Evolutionary conservation across 2,797 vertebrate genomes (phyloP).

Genomic region (Pagetopsis macropterus): DNA sequence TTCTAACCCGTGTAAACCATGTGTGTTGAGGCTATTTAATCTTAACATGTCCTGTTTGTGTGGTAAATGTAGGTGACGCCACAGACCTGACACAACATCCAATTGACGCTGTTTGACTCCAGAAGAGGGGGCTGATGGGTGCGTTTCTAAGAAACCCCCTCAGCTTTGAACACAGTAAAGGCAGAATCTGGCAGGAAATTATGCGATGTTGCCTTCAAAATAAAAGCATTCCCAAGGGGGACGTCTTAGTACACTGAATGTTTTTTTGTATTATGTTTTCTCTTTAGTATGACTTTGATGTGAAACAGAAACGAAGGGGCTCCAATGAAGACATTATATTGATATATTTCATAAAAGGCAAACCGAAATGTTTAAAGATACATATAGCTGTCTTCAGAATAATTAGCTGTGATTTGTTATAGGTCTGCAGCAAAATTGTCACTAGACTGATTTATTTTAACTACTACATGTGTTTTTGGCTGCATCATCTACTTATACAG

Average conservation of each 20-base stretch:
- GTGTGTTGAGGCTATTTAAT: constrained; percentile 11
- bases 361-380: neutral
- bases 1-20: neutral
- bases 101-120: constrained; percentile 75
- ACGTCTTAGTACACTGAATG: neutral
- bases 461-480: neutral
- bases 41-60: constrained; percentile 12
- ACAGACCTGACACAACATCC: constrained; percentile 44
- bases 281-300: neutral
- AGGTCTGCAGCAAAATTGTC: neutral
- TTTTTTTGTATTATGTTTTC: neutral
- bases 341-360: neutral
- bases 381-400: neutral
- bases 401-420: neutral
- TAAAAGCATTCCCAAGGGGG: constrained; percentile 59
- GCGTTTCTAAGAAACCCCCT: constrained; percentile 85
- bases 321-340: neutral
- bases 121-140: constrained; percentile 85
- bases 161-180: constrained; percentile 56
- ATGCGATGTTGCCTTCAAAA: constrained; percentile 58
- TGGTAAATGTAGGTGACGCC: constrained; percentile 43
- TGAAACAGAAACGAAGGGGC: neutral
- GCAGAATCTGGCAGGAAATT: constrained; percentile 60
- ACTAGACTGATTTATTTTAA: neutral
- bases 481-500: neutral